These are phyloP conservation scores for Rhea americana DNA, from an alignment of 2,113 vertebrate species.

Conservation along the genomic window DNA sequence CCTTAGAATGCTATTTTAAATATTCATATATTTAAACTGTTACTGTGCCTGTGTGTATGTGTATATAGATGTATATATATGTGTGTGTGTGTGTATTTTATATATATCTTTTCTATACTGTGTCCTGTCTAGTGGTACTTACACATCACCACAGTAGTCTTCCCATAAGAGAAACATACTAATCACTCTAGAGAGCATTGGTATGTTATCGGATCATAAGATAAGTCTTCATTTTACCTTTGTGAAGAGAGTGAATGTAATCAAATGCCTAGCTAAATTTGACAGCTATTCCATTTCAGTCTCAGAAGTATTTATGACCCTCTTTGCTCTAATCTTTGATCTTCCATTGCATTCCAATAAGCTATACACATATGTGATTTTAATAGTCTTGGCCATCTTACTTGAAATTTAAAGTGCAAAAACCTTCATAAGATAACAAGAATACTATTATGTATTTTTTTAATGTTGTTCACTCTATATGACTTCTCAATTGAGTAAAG, in stretches of 20 bases:
- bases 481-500: not conserved
- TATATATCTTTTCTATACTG: not conserved
- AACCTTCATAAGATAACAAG: not conserved
- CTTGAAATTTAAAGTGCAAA: not conserved
- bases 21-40: accelerated
- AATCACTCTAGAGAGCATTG: not conserved
- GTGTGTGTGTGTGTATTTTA: too few species aligned
- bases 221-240: too few species aligned
- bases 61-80: too few species aligned
- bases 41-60: not conserved
- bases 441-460: not conserved
- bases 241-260: not conserved
- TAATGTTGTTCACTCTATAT: not conserved
- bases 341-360: not conserved
- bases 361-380: not conserved
- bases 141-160: accelerated
- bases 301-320: not conserved
- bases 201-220: not conserved
- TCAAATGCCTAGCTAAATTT: not conserved
- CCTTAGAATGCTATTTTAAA: not conserved
- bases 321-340: not conserved
- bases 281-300: not conserved
- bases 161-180: not conserved
- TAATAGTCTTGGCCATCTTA: not conserved
- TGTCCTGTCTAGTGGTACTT: not conserved